These are phyloP conservation scores for Drosophila meridionalis DNA, from an alignment of 2,888 invertebrate species.

Conservation along the genomic window DNA sequence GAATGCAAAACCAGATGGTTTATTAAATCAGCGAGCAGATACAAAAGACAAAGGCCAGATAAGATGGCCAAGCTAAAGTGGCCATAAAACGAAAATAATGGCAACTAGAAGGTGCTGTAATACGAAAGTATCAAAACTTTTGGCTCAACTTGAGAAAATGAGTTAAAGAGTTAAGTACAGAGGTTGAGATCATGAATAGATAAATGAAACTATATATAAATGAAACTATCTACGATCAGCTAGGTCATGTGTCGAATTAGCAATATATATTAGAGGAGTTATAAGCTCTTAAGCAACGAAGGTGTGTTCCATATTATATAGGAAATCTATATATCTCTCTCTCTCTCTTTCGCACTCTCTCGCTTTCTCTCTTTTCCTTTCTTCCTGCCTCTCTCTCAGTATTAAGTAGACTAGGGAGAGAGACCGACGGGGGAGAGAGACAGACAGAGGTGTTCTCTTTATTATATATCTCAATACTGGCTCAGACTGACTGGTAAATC, in stretches of 20 bases:
- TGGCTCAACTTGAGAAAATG: not conserved
- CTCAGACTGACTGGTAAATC: no score
- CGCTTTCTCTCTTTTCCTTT: no score
- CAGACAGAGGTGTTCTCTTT: no score
- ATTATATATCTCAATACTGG: no score
- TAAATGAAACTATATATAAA: not conserved
- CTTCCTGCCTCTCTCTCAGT: no score
- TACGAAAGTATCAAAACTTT: not conserved
- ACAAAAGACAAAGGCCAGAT: slow-evolving; percentile 25
- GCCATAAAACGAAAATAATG: slow-evolving; percentile 2
- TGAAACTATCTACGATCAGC: not conserved
- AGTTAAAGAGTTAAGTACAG: no score
- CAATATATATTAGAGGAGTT: not conserved
- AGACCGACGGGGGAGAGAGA: no score
- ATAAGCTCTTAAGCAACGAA: no score
- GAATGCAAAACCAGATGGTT: slow-evolving; percentile 24
- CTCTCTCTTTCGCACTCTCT: no score
- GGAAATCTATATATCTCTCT: no score
- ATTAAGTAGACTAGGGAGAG: no score
- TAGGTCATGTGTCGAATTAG: not conserved
- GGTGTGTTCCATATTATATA: no score
- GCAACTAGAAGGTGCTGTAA: not conserved
- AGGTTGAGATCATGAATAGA: not conserved
- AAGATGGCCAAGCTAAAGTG: not conserved
- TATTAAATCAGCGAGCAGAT: slow-evolving; percentile 30